These are phyloP conservation scores for Sminthurinus signatus DNA, from an alignment of 1,140 invertebrate genomes.

Conservation along the genomic window DNA sequence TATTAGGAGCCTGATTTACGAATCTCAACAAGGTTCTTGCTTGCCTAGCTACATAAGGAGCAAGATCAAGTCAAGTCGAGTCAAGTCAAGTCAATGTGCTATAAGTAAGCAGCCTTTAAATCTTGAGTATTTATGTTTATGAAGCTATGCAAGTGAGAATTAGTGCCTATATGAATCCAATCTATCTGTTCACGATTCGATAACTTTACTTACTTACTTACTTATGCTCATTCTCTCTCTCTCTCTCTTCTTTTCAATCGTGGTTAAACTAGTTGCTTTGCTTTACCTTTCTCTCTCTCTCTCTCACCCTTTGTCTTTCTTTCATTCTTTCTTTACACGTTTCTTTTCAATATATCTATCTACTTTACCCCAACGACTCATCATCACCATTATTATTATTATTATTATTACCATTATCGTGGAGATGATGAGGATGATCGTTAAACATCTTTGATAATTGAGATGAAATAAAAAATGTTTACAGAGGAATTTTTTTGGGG, in stretches of 20 bases:
- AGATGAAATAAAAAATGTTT: too few species aligned
- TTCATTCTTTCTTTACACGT: too few species aligned
- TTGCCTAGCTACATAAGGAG: neutral
- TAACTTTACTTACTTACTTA: constrained; percentile 6
- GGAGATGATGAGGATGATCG: constrained; percentile 2
- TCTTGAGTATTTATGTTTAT: neutral
- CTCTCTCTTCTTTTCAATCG: neutral
- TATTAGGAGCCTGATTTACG: constrained; percentile 38
- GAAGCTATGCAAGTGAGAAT: constrained; percentile 1
- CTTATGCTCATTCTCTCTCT: neutral
- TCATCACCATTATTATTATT: too few species aligned
- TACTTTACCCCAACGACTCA: too few species aligned
- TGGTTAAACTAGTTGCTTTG: too few species aligned
- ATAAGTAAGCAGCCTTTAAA: neutral
- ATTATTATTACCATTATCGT: too few species aligned
- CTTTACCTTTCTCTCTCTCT: too few species aligned
- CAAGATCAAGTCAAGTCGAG: neutral
- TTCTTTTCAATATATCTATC: too few species aligned
- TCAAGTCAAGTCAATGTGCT: neutral
- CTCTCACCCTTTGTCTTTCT: too few species aligned
- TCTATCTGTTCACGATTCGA: constrained; percentile 6
- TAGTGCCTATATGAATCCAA: constrained; percentile 3
- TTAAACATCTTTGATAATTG: neutral
- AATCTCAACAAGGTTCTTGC: constrained; percentile 16
- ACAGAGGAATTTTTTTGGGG: too few species aligned